Percentiles rank a stretch among this genome's conserved stretches.
Evolutionary conservation across 92 coral and sea anemone species (phyloP).

Genomic region (Blastomussa wellsi): DNA sequence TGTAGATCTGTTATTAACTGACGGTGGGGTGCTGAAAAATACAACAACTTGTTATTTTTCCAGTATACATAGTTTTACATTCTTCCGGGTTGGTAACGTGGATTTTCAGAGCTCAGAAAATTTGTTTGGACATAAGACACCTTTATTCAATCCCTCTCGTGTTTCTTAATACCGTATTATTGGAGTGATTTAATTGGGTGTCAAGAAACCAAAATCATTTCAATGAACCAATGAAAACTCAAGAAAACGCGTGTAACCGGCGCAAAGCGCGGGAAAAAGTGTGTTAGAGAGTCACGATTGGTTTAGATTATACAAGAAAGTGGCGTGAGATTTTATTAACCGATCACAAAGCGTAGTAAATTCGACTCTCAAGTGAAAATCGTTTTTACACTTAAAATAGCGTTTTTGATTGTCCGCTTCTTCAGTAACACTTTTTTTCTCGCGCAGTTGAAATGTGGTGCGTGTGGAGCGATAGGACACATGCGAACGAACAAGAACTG

Average conservation of each 20-base stretch:
- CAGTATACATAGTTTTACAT: too few species aligned
- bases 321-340: too few species aligned
- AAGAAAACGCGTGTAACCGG: too few species aligned
- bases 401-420: background rate
- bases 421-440: constrained; percentile 5
- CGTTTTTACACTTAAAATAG: background rate
- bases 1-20: constrained; percentile 8
- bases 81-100: background rate
- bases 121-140: background rate
- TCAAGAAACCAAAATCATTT: too few species aligned
- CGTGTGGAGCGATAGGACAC: constrained; percentile 99
- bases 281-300: background rate
- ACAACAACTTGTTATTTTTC: background rate
- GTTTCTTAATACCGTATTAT: too few species aligned
- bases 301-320: too few species aligned
- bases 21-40: too few species aligned
- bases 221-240: too few species aligned
- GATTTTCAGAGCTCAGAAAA: background rate
- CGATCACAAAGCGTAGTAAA: too few species aligned
- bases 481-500: constrained; percentile 99
- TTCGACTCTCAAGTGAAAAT: too few species aligned
- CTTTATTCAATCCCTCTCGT: too few species aligned
- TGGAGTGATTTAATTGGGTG: too few species aligned
- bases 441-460: constrained; percentile 92
- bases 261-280: constrained; percentile 11